Conservation (phyloP, 2,113 vertebrate species). For the Gracilinanus agilis region DNA sequence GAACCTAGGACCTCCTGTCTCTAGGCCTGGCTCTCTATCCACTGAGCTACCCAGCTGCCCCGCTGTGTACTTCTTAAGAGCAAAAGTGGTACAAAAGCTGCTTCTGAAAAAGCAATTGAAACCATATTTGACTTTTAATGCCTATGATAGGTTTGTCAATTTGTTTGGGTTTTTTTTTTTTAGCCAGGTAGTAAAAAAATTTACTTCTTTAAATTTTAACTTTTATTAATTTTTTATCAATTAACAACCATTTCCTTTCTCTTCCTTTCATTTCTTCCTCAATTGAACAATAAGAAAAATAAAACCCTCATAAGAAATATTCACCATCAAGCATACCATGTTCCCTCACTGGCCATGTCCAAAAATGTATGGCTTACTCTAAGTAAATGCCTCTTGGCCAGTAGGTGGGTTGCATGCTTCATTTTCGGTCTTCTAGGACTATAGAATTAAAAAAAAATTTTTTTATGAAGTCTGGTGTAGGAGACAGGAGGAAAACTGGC, state of each 20-base stretch:
- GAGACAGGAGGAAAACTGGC: background rate
- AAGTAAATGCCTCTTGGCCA: background rate
- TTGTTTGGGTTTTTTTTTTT: background rate
- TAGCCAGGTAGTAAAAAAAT: background rate
- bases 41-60: too few species aligned
- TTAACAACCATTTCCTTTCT: background rate
- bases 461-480: constrained; percentile 10
- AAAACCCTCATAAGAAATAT: background rate
- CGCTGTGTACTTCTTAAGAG: too few species aligned
- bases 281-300: background rate
- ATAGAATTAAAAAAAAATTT: constrained; percentile 44
- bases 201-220: background rate
- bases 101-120: constrained; percentile 8
- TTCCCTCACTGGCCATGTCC: background rate
- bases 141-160: background rate
- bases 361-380: background rate
- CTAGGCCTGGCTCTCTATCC: too few species aligned
- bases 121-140: constrained; percentile 21
- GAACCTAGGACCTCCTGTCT: too few species aligned
- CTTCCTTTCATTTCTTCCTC: background rate
- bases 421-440: background rate
- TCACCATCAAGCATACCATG: background rate
- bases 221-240: background rate
- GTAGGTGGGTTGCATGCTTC: background rate
- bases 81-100: background rate